Evolutionary conservation across 2,888 invertebrate species (phyloP), one percentile per base, ranked within the genome.

Genomic region (Entomobrya proxima): DNA sequence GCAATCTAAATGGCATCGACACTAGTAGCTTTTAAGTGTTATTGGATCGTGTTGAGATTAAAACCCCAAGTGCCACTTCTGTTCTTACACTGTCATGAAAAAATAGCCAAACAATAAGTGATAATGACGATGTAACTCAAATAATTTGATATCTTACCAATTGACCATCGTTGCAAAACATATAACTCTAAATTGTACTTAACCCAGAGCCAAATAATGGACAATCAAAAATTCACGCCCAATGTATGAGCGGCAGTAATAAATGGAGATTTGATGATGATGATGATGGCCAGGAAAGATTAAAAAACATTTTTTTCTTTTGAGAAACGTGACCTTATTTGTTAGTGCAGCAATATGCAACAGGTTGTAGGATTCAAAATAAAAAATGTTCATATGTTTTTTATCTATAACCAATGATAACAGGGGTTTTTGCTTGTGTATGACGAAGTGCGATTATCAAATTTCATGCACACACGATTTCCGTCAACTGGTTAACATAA

Each of bases 391-490:
- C 21, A 21, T 15, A 69, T 18, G 5, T 44, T 27, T 24, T 44
- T 44, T 76, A 55, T 76, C 58, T 30, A 13, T 74, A 74, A 15
- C 61, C 61, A 40, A 47, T 61, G 11, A 76, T 55, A n/a, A 50
- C 32, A 7, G 13, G 11, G 40, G 35, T 40, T 79, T 64, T 50
- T 13, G 27, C 30, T 47, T 64, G 15, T 47, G 30, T 18, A 72
- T 50, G 47, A 35, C 58, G 35, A 72, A 18, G 37, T 79, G 75
- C 52, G 79, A 79, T 85, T 85, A 79, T 85, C 78, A 58, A 79
- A 79, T 85, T 85, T 85, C 85, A 85, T 75, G 85, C 85, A 40
- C 37, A 79, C 79, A 79, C 79, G 79, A 85, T 79, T 85, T 85
- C 79, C 85, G 85, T 85, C 85, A 85, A 85, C 75, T 75, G 79